Conservation (phyloP, 1,140 invertebrate species). For the Temnothorax nylanderi region DNA sequence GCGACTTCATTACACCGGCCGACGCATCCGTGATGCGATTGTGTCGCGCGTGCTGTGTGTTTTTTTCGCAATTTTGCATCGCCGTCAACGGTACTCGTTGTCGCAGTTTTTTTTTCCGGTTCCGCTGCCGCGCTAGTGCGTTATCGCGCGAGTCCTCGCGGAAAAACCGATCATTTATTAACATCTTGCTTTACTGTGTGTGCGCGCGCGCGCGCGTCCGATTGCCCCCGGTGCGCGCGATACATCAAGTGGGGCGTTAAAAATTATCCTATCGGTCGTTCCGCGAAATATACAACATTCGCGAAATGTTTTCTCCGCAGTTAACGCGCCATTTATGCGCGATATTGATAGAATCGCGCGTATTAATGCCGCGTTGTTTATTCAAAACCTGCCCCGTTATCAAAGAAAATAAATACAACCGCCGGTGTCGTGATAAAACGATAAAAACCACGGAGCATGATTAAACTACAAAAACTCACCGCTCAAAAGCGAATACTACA, state of each 20-base stretch:
- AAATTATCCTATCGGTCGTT: slow-evolving; percentile 30
- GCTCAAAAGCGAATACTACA: background rate
- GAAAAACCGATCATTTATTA: slow-evolving; percentile 54
- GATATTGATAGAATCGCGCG: slow-evolving; percentile 33
- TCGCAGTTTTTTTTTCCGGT: background rate
- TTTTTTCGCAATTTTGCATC: slow-evolving; percentile 46
- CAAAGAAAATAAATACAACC: slow-evolving; percentile 34
- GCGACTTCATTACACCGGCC: slow-evolving; percentile 45
- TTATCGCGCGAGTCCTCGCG: slow-evolving; percentile 20
- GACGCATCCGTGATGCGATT: slow-evolving; percentile 43
- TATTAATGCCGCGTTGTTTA: slow-evolving; percentile 40
- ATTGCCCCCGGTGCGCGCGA: background rate
- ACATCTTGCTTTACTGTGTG: slow-evolving; percentile 37
- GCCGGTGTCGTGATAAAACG: background rate
- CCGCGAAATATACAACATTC: slow-evolving; percentile 6
- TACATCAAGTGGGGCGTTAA: slow-evolving; percentile 14
- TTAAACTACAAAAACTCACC: slow-evolving; percentile 1
- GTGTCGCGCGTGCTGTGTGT: slow-evolving; percentile 22
- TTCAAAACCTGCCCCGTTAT: background rate
- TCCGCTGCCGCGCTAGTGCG: background rate
- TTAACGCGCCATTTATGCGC: slow-evolving; percentile 35
- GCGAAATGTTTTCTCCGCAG: background rate
- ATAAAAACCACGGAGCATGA: slow-evolving; percentile 19
- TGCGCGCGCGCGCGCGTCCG: background rate
- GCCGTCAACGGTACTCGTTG: background rate